Evolutionary conservation across 2,888 invertebrate species (phyloP).

Genomic region (Macrosiphum euphorbiae): DNA sequence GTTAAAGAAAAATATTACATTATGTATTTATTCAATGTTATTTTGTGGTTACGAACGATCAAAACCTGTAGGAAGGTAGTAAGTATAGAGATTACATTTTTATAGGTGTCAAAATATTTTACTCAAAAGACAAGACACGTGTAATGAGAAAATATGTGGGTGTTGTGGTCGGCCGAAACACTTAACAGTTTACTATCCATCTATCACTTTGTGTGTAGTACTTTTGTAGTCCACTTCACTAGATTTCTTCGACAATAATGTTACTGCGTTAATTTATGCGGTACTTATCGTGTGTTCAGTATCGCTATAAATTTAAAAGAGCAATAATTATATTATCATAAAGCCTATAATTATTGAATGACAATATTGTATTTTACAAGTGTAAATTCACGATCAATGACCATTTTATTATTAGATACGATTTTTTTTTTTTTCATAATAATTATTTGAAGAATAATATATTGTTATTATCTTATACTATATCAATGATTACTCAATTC

Average conservation of each 20-base stretch:
- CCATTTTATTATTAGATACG: neutral
- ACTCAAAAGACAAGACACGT: constrained; percentile 52
- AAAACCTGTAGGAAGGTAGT: constrained; percentile 35
- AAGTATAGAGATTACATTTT: constrained; percentile 21
- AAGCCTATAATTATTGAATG: neutral
- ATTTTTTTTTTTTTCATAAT: neutral
- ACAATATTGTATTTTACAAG: neutral
- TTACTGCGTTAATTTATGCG: neutral
- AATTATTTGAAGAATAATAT: neutral
- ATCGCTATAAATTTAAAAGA: neutral
- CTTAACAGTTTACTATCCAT: constrained; percentile 10
- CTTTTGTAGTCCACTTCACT: neutral
- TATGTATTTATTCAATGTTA: constrained; percentile 33
- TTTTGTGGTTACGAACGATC: constrained; percentile 28
- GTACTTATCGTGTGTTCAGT: neutral
- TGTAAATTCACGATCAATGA: neutral
- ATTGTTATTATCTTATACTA: neutral
- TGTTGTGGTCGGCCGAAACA: constrained; percentile 28
- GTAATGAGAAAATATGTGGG: constrained; percentile 58
- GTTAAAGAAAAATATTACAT: constrained; percentile 23
- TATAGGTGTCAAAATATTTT: constrained; percentile 61
- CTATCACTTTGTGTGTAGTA: neutral
- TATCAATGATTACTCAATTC: neutral
- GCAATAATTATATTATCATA: constrained; percentile 14
- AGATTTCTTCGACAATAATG: neutral